Evolutionary conservation across 1,140 invertebrate genomes (phyloP), one percentile per base, ranked within the genome.

Genomic region (Musca domestica): DNA sequence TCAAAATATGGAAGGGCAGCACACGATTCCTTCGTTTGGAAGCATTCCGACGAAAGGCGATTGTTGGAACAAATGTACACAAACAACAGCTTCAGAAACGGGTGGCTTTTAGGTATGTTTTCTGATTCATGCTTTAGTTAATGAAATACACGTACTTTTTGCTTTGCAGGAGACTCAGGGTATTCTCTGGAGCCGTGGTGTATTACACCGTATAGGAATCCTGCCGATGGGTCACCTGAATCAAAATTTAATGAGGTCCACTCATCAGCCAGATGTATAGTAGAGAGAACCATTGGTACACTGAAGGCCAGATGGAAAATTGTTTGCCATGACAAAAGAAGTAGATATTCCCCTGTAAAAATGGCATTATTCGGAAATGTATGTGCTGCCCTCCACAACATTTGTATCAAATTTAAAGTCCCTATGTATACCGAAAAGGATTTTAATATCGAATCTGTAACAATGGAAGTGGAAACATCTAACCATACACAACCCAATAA

Each of bases 301-400:
- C 25, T 54, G 14, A 51, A 54, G 14, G 51, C 51, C 2, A 20
- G 22, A 9, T 54, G 20, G 52, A 54, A 30, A 58, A 58, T 30
- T 58, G 15, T 58, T n/a, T 58, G 54, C 17, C 54, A 58, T 25
- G 10, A 58, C 9, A 58, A 58, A 30, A 3, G 54, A n/a, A 58
- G 54, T 30, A 14, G 23, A 3, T 58, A 58, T 58, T 27, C 15
- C 7, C 4, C 54, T 1, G 54, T 27, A 5, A 27, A 58, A 58
- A 58, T 58, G 1, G 54, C 54, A 27, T 23, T 14, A 7, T 54
- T 54, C 15, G 9, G 20, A 14, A 54, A 54, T 58, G 54, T 58
- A n/a, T 58, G 25, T 58, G 23, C 54, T 2, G 54, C 52, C 2
- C 4, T 54, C 14, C 52, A 54, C 10, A 54, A 54, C 27, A 54